Base-by-base conservation (phyloP, 2,888 invertebrate genomes). In the Nephrotoma appendiculata region DNA sequence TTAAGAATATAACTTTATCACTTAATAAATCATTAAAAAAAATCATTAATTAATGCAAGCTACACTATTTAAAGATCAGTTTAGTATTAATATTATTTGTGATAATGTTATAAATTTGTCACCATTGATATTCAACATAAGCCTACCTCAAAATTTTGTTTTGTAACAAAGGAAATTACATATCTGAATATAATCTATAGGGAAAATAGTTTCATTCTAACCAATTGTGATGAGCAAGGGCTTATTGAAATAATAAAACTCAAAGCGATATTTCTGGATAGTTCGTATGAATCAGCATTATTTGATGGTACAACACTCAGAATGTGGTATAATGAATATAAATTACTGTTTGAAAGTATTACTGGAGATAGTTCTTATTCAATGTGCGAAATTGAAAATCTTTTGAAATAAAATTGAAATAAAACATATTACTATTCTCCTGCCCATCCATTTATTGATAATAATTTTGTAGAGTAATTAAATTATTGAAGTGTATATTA, bases 301-400 rank as follows among this genome's bases (percentile, higher is more conserved):
- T 86, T 86, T 12, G 41, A 86, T 84, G 86, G 86, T 12, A 83
- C 84, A 45, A 7, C 43, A 6, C 41, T 85, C 11, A 86, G 48
- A 31, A 45, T 85, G 84, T 86, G 86, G 86, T 86, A 86, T 83
- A 84, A 86, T 86, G 42, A 85, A 9, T 15, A 41, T 4, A 52
- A 6, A 12, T 3, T 85, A n/a, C 19, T 86, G 9, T 86, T 85
- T 41, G 52, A 86, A 84, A 86, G 31, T 48, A 42, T 11, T 86
- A 31, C 1, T 41, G 31, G n/a, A 42, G 85, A 48, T 45, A 12
- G 83, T 1, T 45, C 52, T 11, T 85, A 48, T 84, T 12, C 31
- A 7, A 48, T 45, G 44, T 19, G 15, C 6, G 31, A 44, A 15
- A 48, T 86, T 15, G 48, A 86, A 9, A 41, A 85, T 15, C 11